Evolutionary conservation across 2,888 invertebrate species (phyloP), one percentile per base, ranked within the genome.

Genomic region (Lasioglossum zephyrum): DNA sequence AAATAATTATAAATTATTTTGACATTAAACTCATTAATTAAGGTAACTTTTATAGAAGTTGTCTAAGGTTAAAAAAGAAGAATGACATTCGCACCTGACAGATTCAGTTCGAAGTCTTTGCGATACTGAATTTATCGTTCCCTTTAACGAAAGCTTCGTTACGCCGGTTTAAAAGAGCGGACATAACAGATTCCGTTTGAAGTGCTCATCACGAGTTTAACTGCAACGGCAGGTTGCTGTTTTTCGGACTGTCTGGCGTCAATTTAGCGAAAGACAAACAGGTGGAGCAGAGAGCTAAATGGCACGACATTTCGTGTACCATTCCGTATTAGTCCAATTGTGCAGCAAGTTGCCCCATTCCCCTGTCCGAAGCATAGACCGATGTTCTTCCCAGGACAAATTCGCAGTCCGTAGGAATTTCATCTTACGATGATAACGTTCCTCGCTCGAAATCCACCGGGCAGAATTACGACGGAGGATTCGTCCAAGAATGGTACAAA

Each of bases 401-500:
- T n/a, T 79, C 47, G 66, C 86, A 80, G 83, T 86, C 77, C 75
- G 86, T 82, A 83, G 86, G 77, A 86, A 86, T 86, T 87, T 87
- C 87, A 77, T 87, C 87, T 80, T 63, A 69, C 82, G 63, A 77
- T 77, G 73, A 75, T 75, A 81, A 74, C 77, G 53, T 41, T 16
- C 39, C 73, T 31, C 22, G 31, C n/a, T 36, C 26, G 36, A 53
- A 63, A 87, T 85, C 79, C 79, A 60, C 26, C 75, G 39, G 76
- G 8, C 69, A 73, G 78, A 87, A 89, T 87, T 89, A 87, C 89
- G 69, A 49, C 77, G n/a, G 69, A 26, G 70, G 70, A 76, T 82
- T 81, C 87, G 87, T 89, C 87, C 86, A 85, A 88, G 87, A 81
- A 86, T 75, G 73, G 76, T 79, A 82, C 79, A 88, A 89, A 89